Evolutionary conservation across 2,888 invertebrate genomes (phyloP), one percentile per base, ranked within the genome.

Genomic region (Platycheirus rosarum): DNA sequence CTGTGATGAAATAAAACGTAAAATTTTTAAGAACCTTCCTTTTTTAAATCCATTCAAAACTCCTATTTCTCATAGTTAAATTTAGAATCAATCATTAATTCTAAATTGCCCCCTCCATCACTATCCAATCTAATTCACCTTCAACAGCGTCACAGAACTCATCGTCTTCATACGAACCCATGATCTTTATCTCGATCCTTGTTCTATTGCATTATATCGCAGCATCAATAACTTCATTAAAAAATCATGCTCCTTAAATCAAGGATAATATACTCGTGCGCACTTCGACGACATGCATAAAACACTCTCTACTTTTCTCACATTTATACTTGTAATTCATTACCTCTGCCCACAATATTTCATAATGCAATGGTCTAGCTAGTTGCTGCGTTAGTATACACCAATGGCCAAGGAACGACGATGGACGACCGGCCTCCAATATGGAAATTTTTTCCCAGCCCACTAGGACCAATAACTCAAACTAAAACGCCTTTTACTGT

Each of bases 401-500:
- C 14, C 9, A 26, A 23, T 57, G 53, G 13, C 1, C n/a, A 7
- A 53, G 6, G 7, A 5, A 7, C 35, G 20, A 14, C 18, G 32
- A 49, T 32, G 23, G 35, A 48, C 48, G 23, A 16, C 20, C n/a
- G 23, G 26, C 63, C 68, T 57, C 60, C 29, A 44, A 68, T 82
- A 76, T 82, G 82, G 82, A 82, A 76, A 77, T 82, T 82, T 82
- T 82, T 80, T 77, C 77, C 77, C 84, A 80, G 79, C 74, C 66
- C 73, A 82, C 55, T 80, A 84, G 77, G 74, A 85, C 85, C 85
- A 85, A 86, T 86, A 86, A 86, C 85, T 88, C 86, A 86, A 86
- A 87, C 77, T 85, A 86, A 86, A 88, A 86, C 87, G 88, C 87
- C 88, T 87, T 88, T 89, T 89, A 88, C 86, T 88, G 89, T 88